Evolutionary conservation across 2,113 vertebrate genomes (phyloP), one percentile per base, ranked within the genome.

Genomic region (Callopanchax toddi): DNA sequence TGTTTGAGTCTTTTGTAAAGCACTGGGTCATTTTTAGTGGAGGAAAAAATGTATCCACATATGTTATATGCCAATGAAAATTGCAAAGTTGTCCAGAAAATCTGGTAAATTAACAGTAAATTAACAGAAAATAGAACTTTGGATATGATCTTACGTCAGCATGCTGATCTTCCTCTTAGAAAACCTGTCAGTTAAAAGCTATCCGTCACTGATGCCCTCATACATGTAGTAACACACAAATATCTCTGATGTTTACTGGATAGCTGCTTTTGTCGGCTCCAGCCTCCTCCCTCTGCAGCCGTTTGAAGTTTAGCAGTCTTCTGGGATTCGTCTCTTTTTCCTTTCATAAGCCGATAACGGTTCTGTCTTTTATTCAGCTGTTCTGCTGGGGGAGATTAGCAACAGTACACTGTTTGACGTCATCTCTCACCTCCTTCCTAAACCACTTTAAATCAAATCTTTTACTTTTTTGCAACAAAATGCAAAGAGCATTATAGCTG

Each of bases 251-350:
- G 46, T 67, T 63, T 15, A 15, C 18, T 60, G 59, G 63, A 60
- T 36, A 42, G 51, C 52, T 13, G 5, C 45, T 29, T 32, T 50
- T 60, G 42, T 54, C 58, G 53, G 56, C 49, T 13, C 51, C 17
- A 13, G 57, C 17, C 26, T 72, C 59, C 20, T 67, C 29, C 36
- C 7, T 11, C 17, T n/a, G 42, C 37, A 37, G 56, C 42, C 59
- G 59, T 79, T 74, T 83, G 65, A 79, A 74, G 58, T 67, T 53
- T 57, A 78, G 74, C 32, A 37, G 42, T 61, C 59, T 39, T 66
- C 62, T 46, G 58, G 67, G 63, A 81, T 44, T 11, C 29, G 20
- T 60, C 15, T 15, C 34, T n/a, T n/a, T n/a, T 51, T 48, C 0
- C 0, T 1, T 49, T 59, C 56, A 20, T 46, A 48, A 72, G 32